phyloP scores from a whole-genome alignment of 2,113 vertebrate genomes.

The Hyperopisus bebe region DNA sequence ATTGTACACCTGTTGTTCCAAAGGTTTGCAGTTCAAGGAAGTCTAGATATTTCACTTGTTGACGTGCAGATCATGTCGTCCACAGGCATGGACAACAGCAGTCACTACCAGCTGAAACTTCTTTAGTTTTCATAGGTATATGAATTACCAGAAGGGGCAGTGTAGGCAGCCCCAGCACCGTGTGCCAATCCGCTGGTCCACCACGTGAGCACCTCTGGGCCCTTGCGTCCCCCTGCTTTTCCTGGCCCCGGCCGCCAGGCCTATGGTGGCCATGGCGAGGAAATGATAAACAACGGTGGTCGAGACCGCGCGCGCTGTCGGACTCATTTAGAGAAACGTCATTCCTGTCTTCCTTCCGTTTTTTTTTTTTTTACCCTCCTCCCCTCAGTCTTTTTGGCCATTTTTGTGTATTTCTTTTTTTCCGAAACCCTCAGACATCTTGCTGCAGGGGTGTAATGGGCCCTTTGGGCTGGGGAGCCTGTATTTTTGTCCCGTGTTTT shows the following conservation, averaged over 20 bases:
- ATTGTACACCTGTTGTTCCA: neutral
- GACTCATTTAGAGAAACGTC: constrained; percentile 41
- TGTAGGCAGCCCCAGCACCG: neutral
- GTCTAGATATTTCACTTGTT: neutral
- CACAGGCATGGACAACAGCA: neutral
- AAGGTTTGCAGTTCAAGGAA: neutral
- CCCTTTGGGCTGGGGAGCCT: neutral
- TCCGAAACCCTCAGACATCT: constrained; percentile 16
- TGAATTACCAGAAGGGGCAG: constrained; percentile 1
- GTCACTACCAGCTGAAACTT: neutral
- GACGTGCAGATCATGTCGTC: neutral
- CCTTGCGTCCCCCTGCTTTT: constrained; percentile 26
- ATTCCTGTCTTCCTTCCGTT: constrained; percentile 29
- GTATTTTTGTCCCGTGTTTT: constrained; percentile 12
- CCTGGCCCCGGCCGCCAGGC: constrained; percentile 23
- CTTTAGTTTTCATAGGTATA: neutral
- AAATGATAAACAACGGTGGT: constrained; percentile 46
- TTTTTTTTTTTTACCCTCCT: neutral
- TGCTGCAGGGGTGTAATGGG: neutral
- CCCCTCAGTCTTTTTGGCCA: neutral
- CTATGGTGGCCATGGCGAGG: constrained; percentile 35
- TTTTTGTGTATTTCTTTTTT: constrained; percentile 9
- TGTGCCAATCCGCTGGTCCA: constrained; percentile 13
- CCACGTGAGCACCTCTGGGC: constrained; percentile 3
- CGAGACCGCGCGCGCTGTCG: constrained; percentile 38